phyloP scores from a whole-genome alignment of 2,797 vertebrate species.

The Tapera naevia region DNA sequence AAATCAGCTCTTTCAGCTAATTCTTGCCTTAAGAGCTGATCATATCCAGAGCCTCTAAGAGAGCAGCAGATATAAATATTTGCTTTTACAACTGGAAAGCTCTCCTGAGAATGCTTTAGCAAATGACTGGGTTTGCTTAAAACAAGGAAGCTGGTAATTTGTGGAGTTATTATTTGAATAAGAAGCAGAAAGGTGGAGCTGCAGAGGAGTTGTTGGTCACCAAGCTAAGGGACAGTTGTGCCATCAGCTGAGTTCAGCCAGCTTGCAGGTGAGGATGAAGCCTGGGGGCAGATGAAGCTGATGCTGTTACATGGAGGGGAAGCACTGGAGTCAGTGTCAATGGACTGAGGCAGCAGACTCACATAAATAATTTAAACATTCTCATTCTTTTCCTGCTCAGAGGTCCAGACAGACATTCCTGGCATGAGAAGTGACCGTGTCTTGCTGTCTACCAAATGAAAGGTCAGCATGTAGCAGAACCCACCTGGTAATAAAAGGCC shows the following conservation, averaged over 20 bases:
- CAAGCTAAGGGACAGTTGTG: background rate
- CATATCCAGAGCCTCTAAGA: conserved; percentile 42
- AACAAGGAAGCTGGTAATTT: background rate
- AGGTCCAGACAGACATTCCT: background rate
- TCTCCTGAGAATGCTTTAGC: background rate
- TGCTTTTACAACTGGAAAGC: conserved; percentile 20
- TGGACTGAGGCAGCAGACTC: background rate
- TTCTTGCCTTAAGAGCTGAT: conserved; percentile 40
- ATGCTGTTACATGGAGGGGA: background rate
- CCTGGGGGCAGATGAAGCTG: background rate
- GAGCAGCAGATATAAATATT: conserved; percentile 54
- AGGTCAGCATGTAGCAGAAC: background rate
- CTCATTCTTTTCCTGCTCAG: background rate
- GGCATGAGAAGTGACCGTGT: background rate
- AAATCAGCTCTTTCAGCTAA: conserved; percentile 48
- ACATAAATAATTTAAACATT: background rate
- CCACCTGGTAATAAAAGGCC: background rate
- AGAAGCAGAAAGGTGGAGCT: background rate
- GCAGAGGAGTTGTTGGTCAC: background rate
- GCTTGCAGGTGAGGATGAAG: background rate
- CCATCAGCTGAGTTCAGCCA: background rate
- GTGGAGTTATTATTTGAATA: background rate
- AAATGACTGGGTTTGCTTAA: background rate
- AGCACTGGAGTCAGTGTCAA: accelerated
- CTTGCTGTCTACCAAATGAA: background rate